These are phyloP conservation scores for Coregonus ussuriensis DNA, from an alignment of 2,797 vertebrate genomes.

Conservation along the genomic window DNA sequence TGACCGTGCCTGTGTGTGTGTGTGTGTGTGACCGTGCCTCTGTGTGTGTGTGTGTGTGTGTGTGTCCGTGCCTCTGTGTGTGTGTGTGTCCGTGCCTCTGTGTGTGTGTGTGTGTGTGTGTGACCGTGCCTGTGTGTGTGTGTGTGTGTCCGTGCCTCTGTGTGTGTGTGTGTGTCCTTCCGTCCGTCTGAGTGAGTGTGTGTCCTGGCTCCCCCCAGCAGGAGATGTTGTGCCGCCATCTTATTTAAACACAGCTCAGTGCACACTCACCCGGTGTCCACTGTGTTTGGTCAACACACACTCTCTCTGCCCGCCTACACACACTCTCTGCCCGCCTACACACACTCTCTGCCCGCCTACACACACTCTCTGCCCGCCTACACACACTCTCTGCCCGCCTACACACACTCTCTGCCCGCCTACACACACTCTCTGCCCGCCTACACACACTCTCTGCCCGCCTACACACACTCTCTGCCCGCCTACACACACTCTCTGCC, in stretches of 20 bases:
- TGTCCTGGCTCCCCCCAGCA: neutral
- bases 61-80: neutral
- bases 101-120: conserved; percentile 2
- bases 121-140: too few relatives aligned
- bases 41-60: neutral
- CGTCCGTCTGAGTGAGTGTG: neutral
- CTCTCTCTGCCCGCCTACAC: neutral
- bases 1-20: too few relatives aligned
- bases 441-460: neutral
- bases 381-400: neutral
- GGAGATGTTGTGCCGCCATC: neutral
- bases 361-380: neutral
- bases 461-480: neutral
- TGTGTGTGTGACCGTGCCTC: too few relatives aligned
- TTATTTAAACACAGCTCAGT: neutral
- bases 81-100: neutral
- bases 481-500: neutral
- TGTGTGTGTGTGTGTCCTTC: conserved; percentile 2
- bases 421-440: neutral
- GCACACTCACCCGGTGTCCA: neutral
- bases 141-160: neutral
- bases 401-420: neutral
- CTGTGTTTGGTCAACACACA: neutral
- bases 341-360: neutral
- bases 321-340: neutral